Conservation (phyloP, 2,113 vertebrate species). For the Butorides virescens region DNA sequence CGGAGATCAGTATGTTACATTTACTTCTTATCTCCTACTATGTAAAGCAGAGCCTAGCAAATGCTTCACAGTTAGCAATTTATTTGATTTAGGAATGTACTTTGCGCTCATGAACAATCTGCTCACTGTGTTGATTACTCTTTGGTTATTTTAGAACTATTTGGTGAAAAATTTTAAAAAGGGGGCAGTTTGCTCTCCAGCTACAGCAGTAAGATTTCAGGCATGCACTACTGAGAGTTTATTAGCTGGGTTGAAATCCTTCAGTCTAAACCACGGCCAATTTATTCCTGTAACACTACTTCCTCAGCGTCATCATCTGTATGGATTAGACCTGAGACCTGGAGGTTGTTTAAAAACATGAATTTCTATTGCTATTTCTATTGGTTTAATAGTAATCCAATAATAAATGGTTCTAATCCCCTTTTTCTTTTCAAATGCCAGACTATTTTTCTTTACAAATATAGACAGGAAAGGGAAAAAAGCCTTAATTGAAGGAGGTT, state of each 20-base stretch:
- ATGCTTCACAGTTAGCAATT: not conserved
- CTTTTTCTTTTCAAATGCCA: not conserved
- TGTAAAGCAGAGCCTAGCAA: not conserved
- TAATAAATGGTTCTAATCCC: not conserved
- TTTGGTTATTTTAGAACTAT: constrained; percentile 10
- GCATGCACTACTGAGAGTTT: not conserved
- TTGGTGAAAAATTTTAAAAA: not conserved
- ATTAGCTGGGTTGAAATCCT: not conserved
- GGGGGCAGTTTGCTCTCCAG: not conserved
- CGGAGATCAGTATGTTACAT: not conserved
- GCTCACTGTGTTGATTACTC: not conserved
- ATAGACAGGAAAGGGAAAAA: not conserved
- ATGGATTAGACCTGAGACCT: not conserved
- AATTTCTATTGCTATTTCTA: not conserved
- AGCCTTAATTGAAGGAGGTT: not conserved
- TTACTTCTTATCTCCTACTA: not conserved
- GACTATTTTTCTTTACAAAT: not conserved
- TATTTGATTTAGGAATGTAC: constrained; percentile 11
- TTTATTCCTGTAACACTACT: not conserved
- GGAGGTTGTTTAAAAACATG: not conserved
- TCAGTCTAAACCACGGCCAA: not conserved
- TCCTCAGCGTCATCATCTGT: not conserved
- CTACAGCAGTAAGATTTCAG: not conserved
- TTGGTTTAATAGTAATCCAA: not conserved
- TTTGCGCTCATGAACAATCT: not conserved